Base-by-base conservation (phyloP, 2,797 vertebrate species). In the Gambelia wislizenii region DNA sequence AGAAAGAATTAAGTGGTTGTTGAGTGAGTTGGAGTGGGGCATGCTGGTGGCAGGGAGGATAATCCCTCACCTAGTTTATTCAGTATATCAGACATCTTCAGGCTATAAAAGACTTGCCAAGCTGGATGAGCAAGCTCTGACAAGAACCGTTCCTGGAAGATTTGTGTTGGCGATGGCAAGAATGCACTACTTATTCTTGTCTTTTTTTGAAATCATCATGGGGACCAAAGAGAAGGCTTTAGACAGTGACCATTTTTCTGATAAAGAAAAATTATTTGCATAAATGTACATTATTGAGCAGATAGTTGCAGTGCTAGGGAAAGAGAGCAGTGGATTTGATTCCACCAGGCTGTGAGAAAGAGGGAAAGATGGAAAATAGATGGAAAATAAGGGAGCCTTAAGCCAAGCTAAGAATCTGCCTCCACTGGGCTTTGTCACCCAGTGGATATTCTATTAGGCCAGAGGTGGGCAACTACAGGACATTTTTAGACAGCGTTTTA, bases 61-160 rank as follows among this genome's bases (percentile, higher is more conserved):
- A 86, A 75, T 52, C 54, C 83, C 22, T 61, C 39, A 14, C 49
- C 39, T 49, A 52, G 52, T 74, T 77, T 83, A 47, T 83, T 54
- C 72, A 14, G 47, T 70, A 33, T 70, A 78, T 83, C 61, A 87
- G 52, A 83, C 16, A 10, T 77, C 36, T 86, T 83, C 14, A 47
- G 49, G 84, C 49, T 59, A 76, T 49, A 49, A 74, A 87, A 70
- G 47, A 39, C 27, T 87, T 76, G 79, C 49, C 80, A 78, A 47
- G 8, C 47, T 49, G 22, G 64, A 72, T 22, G 22, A 77, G 33
- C 61, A 77, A 52, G 56, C 20, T 86, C 69, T 54, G 47, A 83
- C 78, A 69, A 76, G 49, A 69, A 44, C n/a, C 1, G 13, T 49
- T 89, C 25, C 69, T 61, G 52, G 27, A 52, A 81, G 42, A 72